phyloP scores from a whole-genome alignment of 1,140 invertebrate species.

The Tenebrio molitor region DNA sequence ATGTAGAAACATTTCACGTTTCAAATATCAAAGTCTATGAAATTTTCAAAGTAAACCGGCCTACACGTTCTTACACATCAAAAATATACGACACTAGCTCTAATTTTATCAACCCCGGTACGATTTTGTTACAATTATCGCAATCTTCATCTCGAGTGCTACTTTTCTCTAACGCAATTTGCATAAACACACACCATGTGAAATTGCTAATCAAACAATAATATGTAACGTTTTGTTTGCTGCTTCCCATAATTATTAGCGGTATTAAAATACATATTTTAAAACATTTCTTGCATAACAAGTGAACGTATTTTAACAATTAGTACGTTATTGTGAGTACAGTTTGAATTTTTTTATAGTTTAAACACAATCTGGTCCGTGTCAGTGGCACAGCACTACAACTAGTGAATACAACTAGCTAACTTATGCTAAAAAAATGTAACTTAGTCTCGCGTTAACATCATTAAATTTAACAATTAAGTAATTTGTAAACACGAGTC shows the following conservation, averaged over 20 bases:
- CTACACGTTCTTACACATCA: conserved; percentile 20
- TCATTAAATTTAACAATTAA: too few species aligned
- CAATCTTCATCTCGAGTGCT: neutral
- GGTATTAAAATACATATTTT: conserved; percentile 3
- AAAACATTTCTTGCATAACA: conserved; percentile 17
- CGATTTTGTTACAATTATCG: conserved; percentile 6
- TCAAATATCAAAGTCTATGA: conserved; percentile 43
- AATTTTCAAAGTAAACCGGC: conserved; percentile 39
- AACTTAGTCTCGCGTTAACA: neutral
- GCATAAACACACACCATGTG: conserved; percentile 19
- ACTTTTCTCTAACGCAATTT: conserved; percentile 12
- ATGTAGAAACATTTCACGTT: conserved; percentile 43
- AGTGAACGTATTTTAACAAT: conserved; percentile 16
- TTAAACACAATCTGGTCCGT: too few species aligned
- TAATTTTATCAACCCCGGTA: too few species aligned
- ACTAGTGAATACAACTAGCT: neutral
- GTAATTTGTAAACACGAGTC: too few species aligned
- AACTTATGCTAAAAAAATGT: neutral
- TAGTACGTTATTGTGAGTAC: neutral
- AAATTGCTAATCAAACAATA: conserved; percentile 21
- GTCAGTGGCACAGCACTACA: too few species aligned
- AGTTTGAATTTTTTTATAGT: neutral
- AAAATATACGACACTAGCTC: conserved; percentile 25
- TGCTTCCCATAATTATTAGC: conserved; percentile 34
- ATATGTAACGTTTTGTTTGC: conserved; percentile 29